A percentile compares a stretch with the other conserved stretches of the same genome.
Conservation (phyloP, 1,140 invertebrate species). For the Campoletis sonorensis region DNA sequence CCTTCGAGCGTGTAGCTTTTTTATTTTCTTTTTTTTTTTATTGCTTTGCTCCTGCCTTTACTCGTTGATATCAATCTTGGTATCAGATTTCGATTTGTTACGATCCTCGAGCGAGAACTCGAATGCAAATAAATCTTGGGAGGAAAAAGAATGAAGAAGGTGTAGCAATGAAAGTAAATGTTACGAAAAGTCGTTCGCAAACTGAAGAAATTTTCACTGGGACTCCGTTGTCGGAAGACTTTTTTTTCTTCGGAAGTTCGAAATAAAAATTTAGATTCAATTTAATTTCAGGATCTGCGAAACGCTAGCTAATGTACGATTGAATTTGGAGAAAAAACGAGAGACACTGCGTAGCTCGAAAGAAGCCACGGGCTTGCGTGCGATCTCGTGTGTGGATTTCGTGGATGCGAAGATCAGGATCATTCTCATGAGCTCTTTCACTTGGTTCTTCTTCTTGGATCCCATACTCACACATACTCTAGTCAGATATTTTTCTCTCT, state of each 20-base stretch:
- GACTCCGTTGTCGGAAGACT: too few relatives aligned
- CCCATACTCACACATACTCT: slow-evolving; percentile 41
- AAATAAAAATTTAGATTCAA: too few relatives aligned
- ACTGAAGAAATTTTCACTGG: too few relatives aligned
- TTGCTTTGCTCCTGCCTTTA: background rate
- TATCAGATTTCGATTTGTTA: background rate
- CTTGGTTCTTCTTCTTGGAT: slow-evolving; percentile 49
- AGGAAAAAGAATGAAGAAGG: background rate
- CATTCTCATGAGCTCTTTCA: slow-evolving; percentile 54
- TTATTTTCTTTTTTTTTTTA: too few relatives aligned
- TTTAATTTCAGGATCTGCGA: too few relatives aligned
- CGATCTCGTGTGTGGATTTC: slow-evolving; percentile 41
- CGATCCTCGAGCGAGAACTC: background rate
- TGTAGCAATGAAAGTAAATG: background rate
- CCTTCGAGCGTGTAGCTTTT: background rate
- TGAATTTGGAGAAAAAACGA: background rate
- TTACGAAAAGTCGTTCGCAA: too few relatives aligned
- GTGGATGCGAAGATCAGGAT: slow-evolving; percentile 60
- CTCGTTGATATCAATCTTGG: background rate
- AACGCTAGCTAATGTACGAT: too few relatives aligned
- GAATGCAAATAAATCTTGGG: background rate
- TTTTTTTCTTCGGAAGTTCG: too few relatives aligned
- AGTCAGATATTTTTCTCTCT: slow-evolving; percentile 49
- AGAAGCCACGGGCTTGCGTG: slow-evolving; percentile 21
- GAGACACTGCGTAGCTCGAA: background rate